Evolutionary conservation across 2,797 vertebrate genomes (phyloP).

Genomic region (Manis javanica): DNA sequence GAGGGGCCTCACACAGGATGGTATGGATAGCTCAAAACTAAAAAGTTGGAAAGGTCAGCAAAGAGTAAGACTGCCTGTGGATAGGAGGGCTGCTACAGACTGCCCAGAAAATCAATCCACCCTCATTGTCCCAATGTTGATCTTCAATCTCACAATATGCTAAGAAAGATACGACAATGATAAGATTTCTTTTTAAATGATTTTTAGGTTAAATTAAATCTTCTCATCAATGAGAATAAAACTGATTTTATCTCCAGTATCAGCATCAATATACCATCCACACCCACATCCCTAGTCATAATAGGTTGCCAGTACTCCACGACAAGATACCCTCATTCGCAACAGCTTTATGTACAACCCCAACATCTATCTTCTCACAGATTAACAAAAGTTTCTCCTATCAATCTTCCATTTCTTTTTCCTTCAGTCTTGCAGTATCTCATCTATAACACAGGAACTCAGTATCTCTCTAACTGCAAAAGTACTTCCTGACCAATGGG

Average conservation of each 20-base stretch:
- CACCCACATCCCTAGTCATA: background rate
- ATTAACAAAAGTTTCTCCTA: no score
- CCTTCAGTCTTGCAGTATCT: no score
- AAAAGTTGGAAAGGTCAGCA: background rate
- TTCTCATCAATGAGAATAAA: background rate
- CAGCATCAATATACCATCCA: background rate
- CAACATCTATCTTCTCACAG: no score
- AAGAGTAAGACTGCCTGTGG: background rate
- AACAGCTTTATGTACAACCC: no score
- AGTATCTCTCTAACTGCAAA: no score
- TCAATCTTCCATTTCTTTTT: no score
- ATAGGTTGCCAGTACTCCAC: background rate
- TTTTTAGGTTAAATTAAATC: slow-evolving; percentile 9
- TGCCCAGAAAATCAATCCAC: background rate
- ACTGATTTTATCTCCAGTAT: background rate
- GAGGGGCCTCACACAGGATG: background rate
- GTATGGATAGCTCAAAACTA: background rate
- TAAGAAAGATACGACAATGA: background rate
- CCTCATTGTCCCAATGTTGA: background rate
- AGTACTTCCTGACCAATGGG: no score
- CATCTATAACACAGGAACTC: no score
- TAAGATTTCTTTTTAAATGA: background rate
- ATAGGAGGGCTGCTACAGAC: background rate
- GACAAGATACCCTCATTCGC: no score
- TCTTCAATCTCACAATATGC: background rate